Evolutionary conservation across 2,888 invertebrate species (phyloP).

Genomic region (Syritta pipiens): DNA sequence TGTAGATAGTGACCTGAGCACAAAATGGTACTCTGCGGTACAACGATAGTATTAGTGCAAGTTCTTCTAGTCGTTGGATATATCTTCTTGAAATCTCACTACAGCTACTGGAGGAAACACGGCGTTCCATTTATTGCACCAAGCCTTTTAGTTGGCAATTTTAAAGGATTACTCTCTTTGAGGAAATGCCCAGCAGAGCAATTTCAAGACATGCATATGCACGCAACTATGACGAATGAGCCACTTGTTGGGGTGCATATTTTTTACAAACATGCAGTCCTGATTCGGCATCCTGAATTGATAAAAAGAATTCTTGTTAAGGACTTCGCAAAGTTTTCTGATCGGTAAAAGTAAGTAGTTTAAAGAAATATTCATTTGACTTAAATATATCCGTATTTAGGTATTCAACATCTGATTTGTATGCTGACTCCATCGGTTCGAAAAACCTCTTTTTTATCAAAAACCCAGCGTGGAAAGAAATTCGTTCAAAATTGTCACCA

Average conservation of each 20-base stretch:
- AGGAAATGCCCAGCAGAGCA: slow-evolving; percentile 76
- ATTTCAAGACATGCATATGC: slow-evolving; percentile 77
- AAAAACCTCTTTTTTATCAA: slow-evolving; percentile 79
- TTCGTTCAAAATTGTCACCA: slow-evolving; percentile 79
- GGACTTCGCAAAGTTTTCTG: slow-evolving; percentile 79
- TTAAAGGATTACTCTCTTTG: slow-evolving; percentile 75
- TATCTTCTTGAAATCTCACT: slow-evolving; percentile 31
- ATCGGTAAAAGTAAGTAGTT: slow-evolving; percentile 72
- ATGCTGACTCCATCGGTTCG: slow-evolving; percentile 78
- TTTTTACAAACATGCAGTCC: slow-evolving; percentile 79
- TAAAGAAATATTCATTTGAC: background rate
- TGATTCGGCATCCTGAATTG: slow-evolving; percentile 79
- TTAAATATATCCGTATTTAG: slow-evolving; percentile 34
- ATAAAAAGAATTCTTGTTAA: slow-evolving; percentile 79
- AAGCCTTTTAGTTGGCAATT: slow-evolving; percentile 78
- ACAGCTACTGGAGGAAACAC: slow-evolving; percentile 74
- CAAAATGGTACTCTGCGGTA: slow-evolving; percentile 23
- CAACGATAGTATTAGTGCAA: slow-evolving; percentile 18
- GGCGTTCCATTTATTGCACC: slow-evolving; percentile 77
- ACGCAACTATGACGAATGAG: slow-evolving; percentile 72
- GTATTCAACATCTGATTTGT: slow-evolving; percentile 75
- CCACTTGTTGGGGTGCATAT: slow-evolving; percentile 79
- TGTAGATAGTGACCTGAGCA: background rate
- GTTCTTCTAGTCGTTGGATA: slow-evolving; percentile 12
- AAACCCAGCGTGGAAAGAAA: slow-evolving; percentile 80